phyloP scores from a whole-genome alignment of 2,113 vertebrate genomes.

The Gavia stellata region DNA sequence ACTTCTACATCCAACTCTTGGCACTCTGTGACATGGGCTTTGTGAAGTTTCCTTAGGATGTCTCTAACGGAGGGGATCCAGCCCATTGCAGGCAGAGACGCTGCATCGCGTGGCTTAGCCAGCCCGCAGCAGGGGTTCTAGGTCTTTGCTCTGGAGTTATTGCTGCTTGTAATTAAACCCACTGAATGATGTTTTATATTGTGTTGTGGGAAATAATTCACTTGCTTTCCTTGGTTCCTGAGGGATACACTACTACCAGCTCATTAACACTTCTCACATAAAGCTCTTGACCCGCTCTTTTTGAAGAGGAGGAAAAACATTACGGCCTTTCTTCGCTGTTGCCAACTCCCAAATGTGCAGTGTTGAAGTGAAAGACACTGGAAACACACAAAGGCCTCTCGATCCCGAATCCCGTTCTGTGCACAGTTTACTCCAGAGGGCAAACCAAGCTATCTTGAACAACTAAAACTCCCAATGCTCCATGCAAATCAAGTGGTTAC shows the following conservation, averaged over 20 bases:
- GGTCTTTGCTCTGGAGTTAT: not conserved
- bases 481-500: not conserved
- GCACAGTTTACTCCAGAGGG: not conserved
- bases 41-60: not conserved
- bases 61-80: not conserved
- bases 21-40: not conserved
- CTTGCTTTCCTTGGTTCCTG: not conserved
- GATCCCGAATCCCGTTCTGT: not conserved
- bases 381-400: not conserved
- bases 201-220: not conserved
- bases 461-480: not conserved
- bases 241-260: not conserved
- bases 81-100: accelerated
- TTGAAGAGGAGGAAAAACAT: not conserved
- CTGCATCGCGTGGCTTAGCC: not conserved
- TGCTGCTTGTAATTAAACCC: not conserved
- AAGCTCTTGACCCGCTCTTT: not conserved
- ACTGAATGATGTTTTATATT: not conserved
- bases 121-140: not conserved
- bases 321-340: not conserved
- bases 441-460: not conserved
- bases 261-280: not conserved
- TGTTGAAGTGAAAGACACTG: not conserved
- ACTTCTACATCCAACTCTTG: not conserved
- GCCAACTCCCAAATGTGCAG: not conserved